Base-by-base conservation (phyloP, 2,797 vertebrate species). In the Urocyon cinereoargenteus region DNA sequence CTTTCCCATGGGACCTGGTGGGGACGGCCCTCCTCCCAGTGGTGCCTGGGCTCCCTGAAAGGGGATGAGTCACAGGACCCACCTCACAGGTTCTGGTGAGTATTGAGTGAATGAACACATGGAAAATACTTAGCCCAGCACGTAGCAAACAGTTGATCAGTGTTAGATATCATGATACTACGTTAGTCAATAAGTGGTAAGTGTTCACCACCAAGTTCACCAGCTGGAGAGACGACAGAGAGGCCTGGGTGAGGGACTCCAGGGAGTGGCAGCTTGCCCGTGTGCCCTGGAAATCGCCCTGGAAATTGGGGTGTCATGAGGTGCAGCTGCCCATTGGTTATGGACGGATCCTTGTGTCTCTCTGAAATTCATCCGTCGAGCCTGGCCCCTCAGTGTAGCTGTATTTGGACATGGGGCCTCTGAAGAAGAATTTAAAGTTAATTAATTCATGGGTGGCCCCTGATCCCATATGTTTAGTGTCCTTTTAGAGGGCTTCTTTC, bases 221-320 rank as follows among this genome's bases (percentile, higher is more conserved):
- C n/a, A 7, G 22, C 45, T 53, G 57, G 24, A 8, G 31, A 15
- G 68, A 55, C 2, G 7, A 2, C n/a, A 45, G 57, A 13, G 40
- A 28, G 59, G 26, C n/a, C 40, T 26, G 31, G 57, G 40, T 2
- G 28, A n/a, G 22, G 40, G 19, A 2, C 21, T 31, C 9, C 72
- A 16, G 31, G 70, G 24, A 40, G 61, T 22, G 70, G 55, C 57
- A 26, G 72, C 22, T 24, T 31, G 86, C 45, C 10, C 45, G 2
- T 0, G 15, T 1, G 45, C 45, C 3, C 22, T 64, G 62, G 34
- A 45, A 7, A 22, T 4, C 2, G 5, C 6, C 3, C 5, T 0
- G 18, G 61, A 34, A 14, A 45, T 14, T 19, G 51, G 40, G 7
- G 40, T 45, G 40, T 45, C 40, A 45, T 21, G 34, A n/a, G 26